phyloP scores from a whole-genome alignment of 2,113 vertebrate genomes.

The Cepphus grylle region DNA sequence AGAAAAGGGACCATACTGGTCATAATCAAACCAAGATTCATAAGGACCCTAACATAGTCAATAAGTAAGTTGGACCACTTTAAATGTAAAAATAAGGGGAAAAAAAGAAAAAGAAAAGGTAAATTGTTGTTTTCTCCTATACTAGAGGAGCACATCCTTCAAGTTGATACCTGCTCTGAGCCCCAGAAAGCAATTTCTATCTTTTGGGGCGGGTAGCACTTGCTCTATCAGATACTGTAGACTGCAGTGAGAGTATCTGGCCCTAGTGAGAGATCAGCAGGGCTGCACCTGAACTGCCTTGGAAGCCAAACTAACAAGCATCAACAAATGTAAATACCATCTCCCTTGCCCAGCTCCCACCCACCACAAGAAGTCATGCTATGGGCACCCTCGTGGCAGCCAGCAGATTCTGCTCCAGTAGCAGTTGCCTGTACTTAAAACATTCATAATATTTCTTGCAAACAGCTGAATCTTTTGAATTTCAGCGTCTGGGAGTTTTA shows the following conservation, averaged over 20 bases:
- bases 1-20: neutral
- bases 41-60: neutral
- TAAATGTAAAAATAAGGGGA: neutral
- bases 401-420: neutral
- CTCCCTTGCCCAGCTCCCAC: neutral
- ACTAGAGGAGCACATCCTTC: neutral
- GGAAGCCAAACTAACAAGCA: neutral
- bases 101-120: neutral
- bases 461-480: neutral
- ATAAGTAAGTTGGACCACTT: neutral
- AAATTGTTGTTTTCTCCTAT: neutral
- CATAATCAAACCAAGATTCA: neutral
- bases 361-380: too few species aligned
- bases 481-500: neutral
- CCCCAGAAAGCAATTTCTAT: neutral
- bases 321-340: neutral
- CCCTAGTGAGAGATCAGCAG: neutral
- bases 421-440: neutral
- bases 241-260: neutral
- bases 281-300: neutral
- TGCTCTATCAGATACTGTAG: neutral
- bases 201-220: neutral
- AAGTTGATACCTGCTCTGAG: neutral
- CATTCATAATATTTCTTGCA: neutral
- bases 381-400: neutral